Evolutionary conservation across 2,888 invertebrate species (phyloP).

Genomic region (Caenorhabditis virilis): DNA sequence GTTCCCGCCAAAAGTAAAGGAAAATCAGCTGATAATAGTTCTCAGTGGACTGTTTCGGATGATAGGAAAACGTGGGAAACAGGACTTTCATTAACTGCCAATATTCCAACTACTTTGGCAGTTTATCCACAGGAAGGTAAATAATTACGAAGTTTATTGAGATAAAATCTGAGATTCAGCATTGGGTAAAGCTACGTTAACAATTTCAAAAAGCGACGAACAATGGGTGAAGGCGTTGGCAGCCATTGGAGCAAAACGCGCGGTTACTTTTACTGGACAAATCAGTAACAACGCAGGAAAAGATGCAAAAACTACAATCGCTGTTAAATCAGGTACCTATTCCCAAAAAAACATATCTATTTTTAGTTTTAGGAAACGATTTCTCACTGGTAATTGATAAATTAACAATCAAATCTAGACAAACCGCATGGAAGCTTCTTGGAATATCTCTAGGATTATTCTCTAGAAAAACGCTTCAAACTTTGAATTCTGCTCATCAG

Average conservation of each 20-base stretch:
- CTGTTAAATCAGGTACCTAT: conserved; percentile 14
- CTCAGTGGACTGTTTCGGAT: conserved; percentile 32
- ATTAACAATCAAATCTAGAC: conserved; percentile 7
- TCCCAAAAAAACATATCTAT: neutral
- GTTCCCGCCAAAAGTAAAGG: conserved; percentile 12
- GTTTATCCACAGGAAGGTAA: conserved; percentile 20
- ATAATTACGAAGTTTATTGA: conserved; percentile 4
- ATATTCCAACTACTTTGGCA: conserved; percentile 23
- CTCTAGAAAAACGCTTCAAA: conserved; percentile 33
- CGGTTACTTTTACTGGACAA: conserved; percentile 38
- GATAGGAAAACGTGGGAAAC: conserved; percentile 40
- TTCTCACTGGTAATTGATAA: conserved; percentile 8
- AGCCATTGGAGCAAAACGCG: conserved; percentile 27
- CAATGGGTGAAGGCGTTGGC: conserved; percentile 39
- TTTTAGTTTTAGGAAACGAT: conserved; percentile 4
- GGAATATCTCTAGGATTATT: conserved; percentile 43
- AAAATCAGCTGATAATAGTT: neutral
- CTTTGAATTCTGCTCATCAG: conserved; percentile 42
- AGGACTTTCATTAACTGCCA: conserved; percentile 43
- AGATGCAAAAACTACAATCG: conserved; percentile 32
- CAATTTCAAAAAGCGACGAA: conserved; percentile 24
- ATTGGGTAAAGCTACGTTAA: conserved; percentile 21
- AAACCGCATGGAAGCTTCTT: conserved; percentile 27
- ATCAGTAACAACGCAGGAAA: conserved; percentile 27
- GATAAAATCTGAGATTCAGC: conserved; percentile 7